Evolutionary conservation across 1,140 invertebrate species (phyloP), one percentile per base, ranked within the genome.

Genomic region (Aphelenchoides besseyi): DNA sequence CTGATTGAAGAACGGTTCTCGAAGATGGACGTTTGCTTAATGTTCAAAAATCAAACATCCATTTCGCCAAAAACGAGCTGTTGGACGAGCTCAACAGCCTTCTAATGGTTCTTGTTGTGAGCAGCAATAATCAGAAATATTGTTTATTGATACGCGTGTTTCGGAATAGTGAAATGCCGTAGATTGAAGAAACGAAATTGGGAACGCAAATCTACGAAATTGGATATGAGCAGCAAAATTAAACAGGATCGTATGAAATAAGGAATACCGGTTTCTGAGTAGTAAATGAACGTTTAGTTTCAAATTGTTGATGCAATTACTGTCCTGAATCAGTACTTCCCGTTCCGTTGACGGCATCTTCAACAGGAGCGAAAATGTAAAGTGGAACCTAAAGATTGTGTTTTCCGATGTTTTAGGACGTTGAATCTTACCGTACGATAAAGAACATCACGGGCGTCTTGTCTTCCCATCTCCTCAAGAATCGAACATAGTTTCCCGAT

Each of bases 361-460:
- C 74, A 16, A 74, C 16, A 18, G 54, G 32, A 33, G 68, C 73
- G 28, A 75, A 75, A 32, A 75, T 33, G 35, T 75, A 75, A 29
- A 75, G 36, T 8, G 74, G 74, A 48, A 75, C 59, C 59, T 69
- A 16, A 63, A 63, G 48, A 2, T 2, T 26, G 18, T 37, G 30
- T 26, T 32, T 26, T 26, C 30, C 41, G 12, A 48, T 23, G 41
- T 48, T 48, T 23, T 48, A 12, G 12, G 12, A 23, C 12, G 12
- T 48, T 48, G 12, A 12, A 12, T 16, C 41, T 48, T 23, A 84
- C 84, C 5, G 85, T 85, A 18, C 82, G 80, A 54, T 88, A 79
- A 1, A 89, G 77, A 2, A 85, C 81, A 61, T 88, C 86, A 2
- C 87, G 82, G 0, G 86, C 88, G 82, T 89, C 89, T 18, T 81